A percentile compares a stretch with the other conserved stretches of the same genome.
Conservation (phyloP, 2,888 invertebrate genomes). For the Phania funesta region DNA sequence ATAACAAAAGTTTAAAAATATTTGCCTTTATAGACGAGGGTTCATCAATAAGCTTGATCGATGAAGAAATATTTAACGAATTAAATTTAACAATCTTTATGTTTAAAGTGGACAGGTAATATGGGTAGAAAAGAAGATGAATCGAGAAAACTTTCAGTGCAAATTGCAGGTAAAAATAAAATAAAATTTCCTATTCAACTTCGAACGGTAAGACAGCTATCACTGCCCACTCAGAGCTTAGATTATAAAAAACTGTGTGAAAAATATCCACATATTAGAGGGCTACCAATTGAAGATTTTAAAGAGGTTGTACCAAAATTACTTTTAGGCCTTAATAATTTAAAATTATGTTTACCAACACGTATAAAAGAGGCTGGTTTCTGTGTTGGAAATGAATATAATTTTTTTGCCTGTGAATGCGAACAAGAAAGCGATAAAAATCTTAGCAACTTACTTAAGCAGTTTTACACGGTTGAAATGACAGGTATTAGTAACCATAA, state of each 20-base stretch:
- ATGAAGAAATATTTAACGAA: conserved; percentile 42
- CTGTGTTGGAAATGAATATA: neutral
- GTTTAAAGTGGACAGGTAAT: conserved; percentile 60
- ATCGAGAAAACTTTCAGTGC: neutral
- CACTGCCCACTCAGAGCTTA: conserved; percentile 11
- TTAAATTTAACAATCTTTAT: conserved; percentile 44
- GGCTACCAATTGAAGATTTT: conserved; percentile 15
- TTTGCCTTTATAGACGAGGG: conserved; percentile 54
- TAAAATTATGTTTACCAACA: conserved; percentile 32
- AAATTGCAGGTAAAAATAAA: conserved; percentile 13
- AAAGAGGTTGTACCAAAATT: conserved; percentile 20
- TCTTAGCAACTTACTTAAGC: conserved; percentile 10
- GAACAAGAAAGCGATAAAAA: neutral
- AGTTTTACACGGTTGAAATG: conserved; percentile 1
- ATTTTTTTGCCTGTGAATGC: conserved; percentile 15
- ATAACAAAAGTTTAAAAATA: conserved; percentile 50
- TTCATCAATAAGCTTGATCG: conserved; percentile 49
- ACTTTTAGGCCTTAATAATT: conserved; percentile 51
- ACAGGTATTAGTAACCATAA: neutral
- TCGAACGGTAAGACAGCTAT: conserved; percentile 16
- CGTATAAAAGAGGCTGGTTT: conserved; percentile 1
- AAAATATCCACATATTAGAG: conserved; percentile 4
- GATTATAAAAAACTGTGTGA: neutral
- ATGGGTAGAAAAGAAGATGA: neutral
- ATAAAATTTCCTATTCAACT: neutral